phyloP scores from a whole-genome alignment of 2,113 vertebrate species.

The Puntigrus tetrazona region DNA sequence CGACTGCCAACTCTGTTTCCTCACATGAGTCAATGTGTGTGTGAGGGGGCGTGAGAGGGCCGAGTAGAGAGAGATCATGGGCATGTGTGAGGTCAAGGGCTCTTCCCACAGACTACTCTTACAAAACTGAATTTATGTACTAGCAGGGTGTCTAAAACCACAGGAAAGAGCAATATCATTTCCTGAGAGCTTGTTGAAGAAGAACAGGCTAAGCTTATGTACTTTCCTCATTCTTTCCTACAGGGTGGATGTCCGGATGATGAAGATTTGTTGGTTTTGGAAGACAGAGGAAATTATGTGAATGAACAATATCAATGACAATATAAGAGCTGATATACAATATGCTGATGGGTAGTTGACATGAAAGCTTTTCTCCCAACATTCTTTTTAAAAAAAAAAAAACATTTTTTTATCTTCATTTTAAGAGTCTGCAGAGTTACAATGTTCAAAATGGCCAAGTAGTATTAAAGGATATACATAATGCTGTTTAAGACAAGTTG shows the following conservation, averaged over 20 bases:
- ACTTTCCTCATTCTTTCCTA: background rate
- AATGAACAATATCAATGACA: background rate
- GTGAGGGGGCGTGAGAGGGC: conserved; percentile 1
- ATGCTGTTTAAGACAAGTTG: background rate
- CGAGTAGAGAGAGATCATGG: conserved; percentile 21
- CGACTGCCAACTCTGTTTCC: conserved; percentile 35
- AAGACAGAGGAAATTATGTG: background rate
- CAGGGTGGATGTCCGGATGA: background rate
- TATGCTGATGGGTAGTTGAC: background rate
- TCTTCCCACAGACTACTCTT: conserved; percentile 36
- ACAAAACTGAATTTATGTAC: conserved; percentile 8
- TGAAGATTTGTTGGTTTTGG: background rate
- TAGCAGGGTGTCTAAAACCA: conserved; percentile 17
- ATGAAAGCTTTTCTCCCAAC: background rate
- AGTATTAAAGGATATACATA: background rate
- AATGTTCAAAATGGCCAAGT: background rate
- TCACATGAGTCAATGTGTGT: conserved; percentile 26
- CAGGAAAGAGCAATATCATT: conserved; percentile 17
- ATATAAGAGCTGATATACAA: background rate
- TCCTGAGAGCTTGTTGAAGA: conserved; percentile 14
- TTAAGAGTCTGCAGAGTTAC: background rate
- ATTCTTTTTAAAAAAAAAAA: no score
- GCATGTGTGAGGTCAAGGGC: conserved; percentile 49
- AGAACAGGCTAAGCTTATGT: background rate
- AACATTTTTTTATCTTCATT: background rate